These are phyloP conservation scores for Pandion haliaetus DNA, from an alignment of 2,113 vertebrate species.

Conservation along the genomic window DNA sequence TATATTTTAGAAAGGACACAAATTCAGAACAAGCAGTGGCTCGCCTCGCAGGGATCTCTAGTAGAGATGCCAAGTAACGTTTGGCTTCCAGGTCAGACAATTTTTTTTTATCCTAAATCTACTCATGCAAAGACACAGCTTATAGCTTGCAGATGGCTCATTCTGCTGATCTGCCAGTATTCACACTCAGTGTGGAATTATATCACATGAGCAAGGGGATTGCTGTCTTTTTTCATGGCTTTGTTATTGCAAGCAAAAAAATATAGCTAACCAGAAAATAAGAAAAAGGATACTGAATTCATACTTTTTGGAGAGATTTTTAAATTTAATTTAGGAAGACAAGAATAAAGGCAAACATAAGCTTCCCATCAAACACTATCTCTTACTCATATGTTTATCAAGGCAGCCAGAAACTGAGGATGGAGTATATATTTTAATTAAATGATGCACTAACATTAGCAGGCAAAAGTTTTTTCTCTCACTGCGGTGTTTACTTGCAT, in stretches of 20 bases:
- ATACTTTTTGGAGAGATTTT: background rate
- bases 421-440: background rate
- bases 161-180: conserved; percentile 74
- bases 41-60: conserved; percentile 48
- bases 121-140: conserved; percentile 68
- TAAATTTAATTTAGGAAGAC: background rate
- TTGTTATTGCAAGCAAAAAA: conserved; percentile 45
- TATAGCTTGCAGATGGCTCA: conserved; percentile 70
- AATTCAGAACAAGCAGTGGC: conserved; percentile 15
- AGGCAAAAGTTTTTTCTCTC: background rate
- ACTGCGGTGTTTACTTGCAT: background rate
- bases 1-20: conserved; percentile 3
- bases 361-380: background rate
- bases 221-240: conserved; percentile 58
- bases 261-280: conserved; percentile 14
- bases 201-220: conserved; percentile 50
- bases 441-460: background rate
- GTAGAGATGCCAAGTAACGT: conserved; percentile 46
- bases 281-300: background rate
- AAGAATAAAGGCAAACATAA: background rate
- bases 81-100: conserved; percentile 67
- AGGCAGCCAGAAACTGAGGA: background rate
- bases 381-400: background rate
- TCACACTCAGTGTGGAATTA: conserved; percentile 55
- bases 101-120: conserved; percentile 64